Base-by-base conservation (phyloP, 2,113 vertebrate species). In the Tachycineta bicolor region DNA sequence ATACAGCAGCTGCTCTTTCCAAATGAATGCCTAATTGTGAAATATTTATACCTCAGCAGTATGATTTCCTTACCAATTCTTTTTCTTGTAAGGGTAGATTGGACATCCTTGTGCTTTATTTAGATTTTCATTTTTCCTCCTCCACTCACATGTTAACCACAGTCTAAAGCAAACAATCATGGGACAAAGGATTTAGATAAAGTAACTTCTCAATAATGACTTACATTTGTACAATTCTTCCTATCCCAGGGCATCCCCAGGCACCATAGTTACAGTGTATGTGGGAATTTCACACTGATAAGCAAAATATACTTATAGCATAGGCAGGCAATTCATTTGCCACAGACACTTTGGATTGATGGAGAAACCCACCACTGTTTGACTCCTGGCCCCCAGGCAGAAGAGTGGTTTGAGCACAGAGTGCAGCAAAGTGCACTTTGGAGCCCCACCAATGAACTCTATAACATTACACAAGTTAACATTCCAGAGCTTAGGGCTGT, bases 1-100 rank as follows among this genome's bases (percentile, higher is more conserved):
- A 90, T 33, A 96, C 59, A 96, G 93, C 93, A 94, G 86, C 95
- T 97, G 93, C 90, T 96, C 80, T 88, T 96, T 95, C 85, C 82
- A 98, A 97, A 96, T 94, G 93, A 97, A 94, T 92, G 80, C 90
- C 64, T 93, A 97, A 97, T 91, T 94, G 85, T 82, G 37, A 93
- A 93, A 94, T 83, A 70, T 82, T 96, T 89, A 95, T 88, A 86
- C 60, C 58, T 82, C 74, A 89, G 81, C 52, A 63, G 53, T 79
- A 58, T 68, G 76, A 56, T 91, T 96, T 97, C 75, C 70, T 95
- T 92, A 91, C 83, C 78, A 95, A 91, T 94, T 84, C 44, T 60
- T 95, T 94, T 87, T 75, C 88, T 87, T 83, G 43, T 90, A 86
- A 89, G 67, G 79, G 47, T 43, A 73, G 56, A 69, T 39, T 47